Evolutionary conservation across 2,888 invertebrate genomes (phyloP).

Genomic region (Elgonia sp.): DNA sequence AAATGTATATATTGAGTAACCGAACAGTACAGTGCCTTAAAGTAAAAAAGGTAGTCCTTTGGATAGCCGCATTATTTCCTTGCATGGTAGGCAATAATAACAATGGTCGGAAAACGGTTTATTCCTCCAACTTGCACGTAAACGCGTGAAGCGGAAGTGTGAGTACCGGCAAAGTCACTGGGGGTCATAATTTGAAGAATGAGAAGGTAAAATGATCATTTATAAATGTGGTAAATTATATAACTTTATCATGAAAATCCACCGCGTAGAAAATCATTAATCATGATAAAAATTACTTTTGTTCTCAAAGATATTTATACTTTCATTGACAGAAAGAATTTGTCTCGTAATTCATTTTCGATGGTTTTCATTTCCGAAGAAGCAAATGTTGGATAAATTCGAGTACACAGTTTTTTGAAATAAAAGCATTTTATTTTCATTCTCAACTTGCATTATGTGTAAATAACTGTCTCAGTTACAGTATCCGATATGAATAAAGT

Average conservation of each 20-base stretch:
- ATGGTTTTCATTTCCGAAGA: no score
- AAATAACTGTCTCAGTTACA: no score
- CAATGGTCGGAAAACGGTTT: constrained; percentile 63
- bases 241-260: constrained; percentile 8
- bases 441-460: no score
- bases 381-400: no score
- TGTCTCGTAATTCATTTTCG: no score
- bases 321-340: no score
- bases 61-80: constrained; percentile 18
- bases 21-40: not conserved
- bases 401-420: no score
- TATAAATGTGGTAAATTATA: constrained; percentile 34
- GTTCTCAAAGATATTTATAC: no score
- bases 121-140: constrained; percentile 46
- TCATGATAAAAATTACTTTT: not conserved
- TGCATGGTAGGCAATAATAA: constrained; percentile 62
- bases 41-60: constrained; percentile 46
- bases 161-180: constrained; percentile 56
- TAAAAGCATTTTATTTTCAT: no score
- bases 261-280: constrained; percentile 9
- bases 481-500: no score
- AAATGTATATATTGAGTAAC: no score
- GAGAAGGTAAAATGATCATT: constrained; percentile 49
- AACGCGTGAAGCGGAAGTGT: constrained; percentile 70
- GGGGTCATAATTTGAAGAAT: constrained; percentile 46